A percentile compares a stretch with the other conserved stretches of the same genome.
Evolutionary conservation across 2,113 vertebrate species (phyloP).

Genomic region (Petroica traversi): DNA sequence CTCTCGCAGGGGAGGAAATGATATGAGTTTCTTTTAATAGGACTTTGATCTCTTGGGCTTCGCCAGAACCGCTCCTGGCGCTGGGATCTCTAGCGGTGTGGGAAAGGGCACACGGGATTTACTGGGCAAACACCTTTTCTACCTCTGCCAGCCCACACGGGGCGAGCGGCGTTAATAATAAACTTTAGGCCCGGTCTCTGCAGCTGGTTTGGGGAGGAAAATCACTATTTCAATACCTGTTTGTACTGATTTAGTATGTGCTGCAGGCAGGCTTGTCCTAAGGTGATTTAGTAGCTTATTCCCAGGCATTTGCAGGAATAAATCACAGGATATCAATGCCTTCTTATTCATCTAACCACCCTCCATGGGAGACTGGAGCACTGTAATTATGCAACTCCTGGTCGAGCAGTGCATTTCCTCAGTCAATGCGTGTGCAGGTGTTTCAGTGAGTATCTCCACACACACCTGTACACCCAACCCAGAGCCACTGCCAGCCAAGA

Average conservation of each 20-base stretch:
- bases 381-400: background rate
- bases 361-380: background rate
- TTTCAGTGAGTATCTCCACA: background rate
- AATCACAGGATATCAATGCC: background rate
- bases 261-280: background rate
- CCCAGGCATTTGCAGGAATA: background rate
- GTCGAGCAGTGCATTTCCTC: background rate
- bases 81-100: background rate
- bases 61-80: background rate
- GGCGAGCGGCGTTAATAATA: background rate
- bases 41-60: constrained; percentile 51
- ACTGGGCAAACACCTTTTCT: background rate
- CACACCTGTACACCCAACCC: too few species aligned
- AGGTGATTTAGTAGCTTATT: background rate
- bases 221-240: background rate
- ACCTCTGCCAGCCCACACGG: background rate
- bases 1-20: constrained; percentile 8
- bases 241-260: background rate
- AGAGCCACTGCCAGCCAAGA: background rate
- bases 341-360: background rate
- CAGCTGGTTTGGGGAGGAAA: background rate
- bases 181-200: background rate
- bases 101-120: background rate
- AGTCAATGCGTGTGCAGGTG: fast-evolving
- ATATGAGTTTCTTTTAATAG: background rate